phyloP scores from a whole-genome alignment of 2,113 vertebrate genomes.

The Jaculus jaculus region DNA sequence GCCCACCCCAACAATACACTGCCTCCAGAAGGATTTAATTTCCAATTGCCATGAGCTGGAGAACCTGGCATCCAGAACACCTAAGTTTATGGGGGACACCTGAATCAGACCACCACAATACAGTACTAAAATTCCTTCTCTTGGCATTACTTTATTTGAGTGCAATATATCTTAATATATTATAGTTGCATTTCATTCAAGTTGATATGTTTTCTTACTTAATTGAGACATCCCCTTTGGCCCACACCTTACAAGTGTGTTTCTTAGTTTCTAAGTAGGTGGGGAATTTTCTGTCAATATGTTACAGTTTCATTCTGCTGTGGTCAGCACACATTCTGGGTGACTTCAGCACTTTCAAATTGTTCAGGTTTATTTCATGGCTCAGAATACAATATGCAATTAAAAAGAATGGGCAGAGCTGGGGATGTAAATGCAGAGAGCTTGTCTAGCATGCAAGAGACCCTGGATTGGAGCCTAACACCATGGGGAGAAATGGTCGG shows the following conservation, averaged over 20 bases:
- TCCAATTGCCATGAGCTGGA: too few relatives aligned
- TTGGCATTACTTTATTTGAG: not conserved
- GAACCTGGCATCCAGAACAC: too few relatives aligned
- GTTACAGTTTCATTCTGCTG: not conserved
- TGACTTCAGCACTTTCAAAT: not conserved
- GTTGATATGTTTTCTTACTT: not conserved
- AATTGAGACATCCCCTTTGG: not conserved
- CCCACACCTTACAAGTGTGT: not conserved
- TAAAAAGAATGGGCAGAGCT: not conserved
- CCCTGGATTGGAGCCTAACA: not conserved
- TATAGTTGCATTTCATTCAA: not conserved
- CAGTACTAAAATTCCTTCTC: too few relatives aligned
- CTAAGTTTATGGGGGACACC: too few relatives aligned
- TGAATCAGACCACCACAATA: too few relatives aligned
- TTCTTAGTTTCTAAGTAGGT: not conserved
- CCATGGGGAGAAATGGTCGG: too few relatives aligned
- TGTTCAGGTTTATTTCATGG: not conserved
- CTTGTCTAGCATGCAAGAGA: not conserved
- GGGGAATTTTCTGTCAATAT: constrained; percentile 1
- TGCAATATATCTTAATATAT: not conserved
- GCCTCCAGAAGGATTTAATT: too few relatives aligned
- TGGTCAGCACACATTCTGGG: not conserved
- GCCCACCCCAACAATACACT: too few relatives aligned
- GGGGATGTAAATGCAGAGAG: not conserved
- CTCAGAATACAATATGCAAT: not conserved